Evolutionary conservation across 2,113 vertebrate species (phyloP), one percentile per base, ranked within the genome.

Genomic region (Myanophis thanlyinensis): DNA sequence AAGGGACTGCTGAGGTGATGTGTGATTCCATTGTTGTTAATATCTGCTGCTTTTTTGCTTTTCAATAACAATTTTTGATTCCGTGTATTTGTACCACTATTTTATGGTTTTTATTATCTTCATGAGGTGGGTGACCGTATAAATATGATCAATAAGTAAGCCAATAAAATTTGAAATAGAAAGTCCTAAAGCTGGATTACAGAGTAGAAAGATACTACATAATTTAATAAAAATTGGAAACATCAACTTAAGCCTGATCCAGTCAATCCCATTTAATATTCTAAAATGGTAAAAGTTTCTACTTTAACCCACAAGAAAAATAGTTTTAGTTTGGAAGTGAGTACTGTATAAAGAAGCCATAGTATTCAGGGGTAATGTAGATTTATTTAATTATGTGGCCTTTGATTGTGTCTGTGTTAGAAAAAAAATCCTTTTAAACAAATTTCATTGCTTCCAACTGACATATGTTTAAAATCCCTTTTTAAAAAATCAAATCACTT

Each of bases 341-440:
- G 93, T 84, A 93, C 90, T 35, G 62, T 35, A 35, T 13, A 95
- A 49, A 89, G 1, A 87, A 53, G 62, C 10, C 92, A 89, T 88
- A 94, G 88, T 91, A 93, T 88, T 91, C 89, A 25, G 80, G 95
- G 93, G 91, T 93, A 92, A 95, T 95, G 90, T 23, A 93, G 91
- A 93, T 56, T 90, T 89, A 95, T 93, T 93, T 62, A 46, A n/a
- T n/a, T n/a, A n/a, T n/a, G 25, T 20, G 9, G 15, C 35, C 12
- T 62, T 51, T 52, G n/a, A 40, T 15, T 62, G 44, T 91, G 95
- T 89, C 3, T 90, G 92, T 80, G 91, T 91, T 7, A n/a, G 1
- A 92, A 92, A 91, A 91, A 93, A 90, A 67, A 93, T 92, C 85
- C 95, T 95, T 95, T 94, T 89, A 92, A 87, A 92, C 94, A 94